Evolutionary conservation across 2,888 invertebrate species (phyloP).

Genomic region (Lapara coniferarum): DNA sequence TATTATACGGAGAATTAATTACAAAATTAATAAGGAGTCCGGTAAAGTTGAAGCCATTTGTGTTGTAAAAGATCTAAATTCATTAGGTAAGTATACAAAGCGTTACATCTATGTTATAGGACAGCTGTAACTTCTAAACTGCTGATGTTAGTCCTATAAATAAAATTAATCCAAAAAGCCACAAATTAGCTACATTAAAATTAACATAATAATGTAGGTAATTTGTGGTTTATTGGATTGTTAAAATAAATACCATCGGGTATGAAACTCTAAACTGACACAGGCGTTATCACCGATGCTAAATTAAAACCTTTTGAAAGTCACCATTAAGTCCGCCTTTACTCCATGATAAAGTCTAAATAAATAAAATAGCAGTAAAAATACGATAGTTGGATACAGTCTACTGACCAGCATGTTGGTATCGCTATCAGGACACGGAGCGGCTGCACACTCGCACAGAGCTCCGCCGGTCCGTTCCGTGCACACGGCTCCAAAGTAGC

Average conservation of each 20-base stretch:
- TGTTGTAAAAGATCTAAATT: not conserved
- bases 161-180: too few relatives aligned
- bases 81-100: too few relatives aligned
- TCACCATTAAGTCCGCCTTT: too few relatives aligned
- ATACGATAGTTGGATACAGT: not conserved
- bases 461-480: slow-evolving; percentile 88
- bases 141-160: too few relatives aligned
- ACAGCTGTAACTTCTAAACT: too few relatives aligned
- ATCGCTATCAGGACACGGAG: slow-evolving; percentile 75
- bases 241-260: slow-evolving; percentile 1
- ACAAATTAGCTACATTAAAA: too few relatives aligned
- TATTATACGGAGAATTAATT: slow-evolving; percentile 11
- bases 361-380: too few relatives aligned
- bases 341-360: too few relatives aligned
- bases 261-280: not conserved
- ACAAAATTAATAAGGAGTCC: slow-evolving; percentile 4
- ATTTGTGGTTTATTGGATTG: not conserved
- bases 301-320: too few relatives aligned
- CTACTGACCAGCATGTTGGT: slow-evolving; percentile 76
- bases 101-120: too few relatives aligned
- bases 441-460: slow-evolving; percentile 89
- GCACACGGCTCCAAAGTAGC: slow-evolving; percentile 93
- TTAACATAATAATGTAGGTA: too few relatives aligned
- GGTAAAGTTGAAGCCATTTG: slow-evolving; percentile 4
- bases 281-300: not conserved